Conservation (phyloP, 2,113 vertebrate genomes). For the Ptilorrhoa leucosticta region DNA sequence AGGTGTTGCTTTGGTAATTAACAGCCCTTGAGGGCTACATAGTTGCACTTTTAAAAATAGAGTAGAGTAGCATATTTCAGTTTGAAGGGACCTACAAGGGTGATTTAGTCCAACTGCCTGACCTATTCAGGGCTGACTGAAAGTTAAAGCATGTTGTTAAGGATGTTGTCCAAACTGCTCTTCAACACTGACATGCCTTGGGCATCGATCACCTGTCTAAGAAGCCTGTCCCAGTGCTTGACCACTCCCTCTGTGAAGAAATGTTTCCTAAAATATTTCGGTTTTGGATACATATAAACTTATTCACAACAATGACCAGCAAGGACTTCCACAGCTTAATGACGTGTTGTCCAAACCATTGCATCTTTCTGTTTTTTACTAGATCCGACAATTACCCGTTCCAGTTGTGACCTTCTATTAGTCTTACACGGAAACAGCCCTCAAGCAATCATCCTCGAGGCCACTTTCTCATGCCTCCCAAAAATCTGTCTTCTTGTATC, state of each 20-base stretch:
- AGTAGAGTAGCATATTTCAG: not conserved
- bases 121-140: not conserved
- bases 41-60: not conserved
- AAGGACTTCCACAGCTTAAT: not conserved
- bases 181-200: rapidly evolving
- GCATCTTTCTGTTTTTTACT: not conserved
- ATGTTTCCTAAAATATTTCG: not conserved
- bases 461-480: not conserved
- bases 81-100: not conserved
- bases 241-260: not conserved
- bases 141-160: not conserved
- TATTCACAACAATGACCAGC: not conserved
- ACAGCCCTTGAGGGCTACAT: not conserved
- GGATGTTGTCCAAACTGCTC: not conserved
- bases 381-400: not conserved
- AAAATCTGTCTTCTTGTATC: rapidly evolving
- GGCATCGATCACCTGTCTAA: rapidly evolving
- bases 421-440: not conserved
- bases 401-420: not conserved
- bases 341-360: rapidly evolving
- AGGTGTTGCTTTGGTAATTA: not conserved
- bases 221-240: not conserved
- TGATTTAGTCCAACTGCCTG: not conserved
- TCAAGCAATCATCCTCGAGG: not conserved
- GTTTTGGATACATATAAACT: not conserved